A percentile compares a stretch with the other conserved stretches of the same genome.
Conservation (phyloP, 1,140 invertebrate species). For the Augochlora pura region DNA sequence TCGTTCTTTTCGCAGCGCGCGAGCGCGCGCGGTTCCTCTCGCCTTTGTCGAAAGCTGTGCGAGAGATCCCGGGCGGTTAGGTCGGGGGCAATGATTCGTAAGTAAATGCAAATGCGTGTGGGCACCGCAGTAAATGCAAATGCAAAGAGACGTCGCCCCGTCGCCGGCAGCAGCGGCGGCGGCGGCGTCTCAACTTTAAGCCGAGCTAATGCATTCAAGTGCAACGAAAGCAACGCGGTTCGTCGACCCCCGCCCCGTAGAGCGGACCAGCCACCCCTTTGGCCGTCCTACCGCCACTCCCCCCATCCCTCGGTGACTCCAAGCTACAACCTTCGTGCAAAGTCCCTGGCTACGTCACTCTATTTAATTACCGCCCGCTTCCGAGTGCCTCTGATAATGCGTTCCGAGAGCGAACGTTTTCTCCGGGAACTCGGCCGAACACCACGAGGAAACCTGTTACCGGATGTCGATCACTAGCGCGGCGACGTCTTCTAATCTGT, state of each 20-base stretch:
- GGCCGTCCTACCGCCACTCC: too few relatives aligned
- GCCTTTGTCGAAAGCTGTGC: slow-evolving; percentile 14
- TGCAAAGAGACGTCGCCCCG: slow-evolving; percentile 51
- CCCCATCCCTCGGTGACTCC: not conserved
- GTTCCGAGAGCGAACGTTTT: slow-evolving; percentile 27
- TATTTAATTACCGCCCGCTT: slow-evolving; percentile 57
- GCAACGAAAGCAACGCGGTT: slow-evolving; percentile 58
- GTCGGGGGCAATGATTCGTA: slow-evolving; percentile 53
- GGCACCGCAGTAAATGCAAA: slow-evolving; percentile 61
- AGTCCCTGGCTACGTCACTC: slow-evolving; percentile 54
- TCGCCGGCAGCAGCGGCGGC: slow-evolving; percentile 4
- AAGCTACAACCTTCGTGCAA: slow-evolving; percentile 52
- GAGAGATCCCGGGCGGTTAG: slow-evolving; percentile 9
- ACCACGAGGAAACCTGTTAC: slow-evolving; percentile 20
- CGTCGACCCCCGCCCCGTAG: slow-evolving; percentile 47
- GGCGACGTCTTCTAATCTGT: not conserved
- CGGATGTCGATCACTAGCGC: slow-evolving; percentile 1
- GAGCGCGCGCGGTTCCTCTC: not conserved
- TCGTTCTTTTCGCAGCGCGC: not conserved
- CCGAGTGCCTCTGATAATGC: slow-evolving; percentile 44
- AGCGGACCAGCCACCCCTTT: too few relatives aligned
- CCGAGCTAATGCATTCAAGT: slow-evolving; percentile 61
- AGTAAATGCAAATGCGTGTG: slow-evolving; percentile 63
- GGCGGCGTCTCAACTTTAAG: slow-evolving; percentile 57
- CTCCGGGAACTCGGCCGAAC: slow-evolving; percentile 12